These are phyloP conservation scores for Itoplectis maculator DNA, from an alignment of 2,888 invertebrate species.

Conservation along the genomic window DNA sequence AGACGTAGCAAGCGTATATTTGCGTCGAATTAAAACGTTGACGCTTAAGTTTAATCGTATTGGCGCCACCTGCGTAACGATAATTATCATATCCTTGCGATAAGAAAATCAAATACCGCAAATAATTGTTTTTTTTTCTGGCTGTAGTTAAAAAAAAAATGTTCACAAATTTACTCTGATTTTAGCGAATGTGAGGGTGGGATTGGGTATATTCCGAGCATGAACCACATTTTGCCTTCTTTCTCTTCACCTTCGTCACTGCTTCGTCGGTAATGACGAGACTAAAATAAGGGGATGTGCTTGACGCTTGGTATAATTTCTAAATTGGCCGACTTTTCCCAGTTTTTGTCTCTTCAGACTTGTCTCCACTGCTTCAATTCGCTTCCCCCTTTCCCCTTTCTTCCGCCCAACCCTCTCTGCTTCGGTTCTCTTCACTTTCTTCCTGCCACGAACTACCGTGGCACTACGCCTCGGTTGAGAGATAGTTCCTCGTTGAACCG, in stretches of 20 bases:
- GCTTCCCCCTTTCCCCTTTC: not conserved
- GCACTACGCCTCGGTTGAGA: conserved; percentile 25
- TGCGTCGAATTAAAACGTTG: not conserved
- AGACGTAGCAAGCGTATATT: not conserved
- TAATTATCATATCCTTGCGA: not conserved
- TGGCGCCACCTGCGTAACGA: not conserved
- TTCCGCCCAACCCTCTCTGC: not conserved
- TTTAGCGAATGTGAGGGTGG: too few species aligned
- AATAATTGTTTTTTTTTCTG: too few species aligned
- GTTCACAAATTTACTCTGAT: not conserved
- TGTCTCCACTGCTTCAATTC: not conserved
- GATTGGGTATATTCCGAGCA: too few species aligned
- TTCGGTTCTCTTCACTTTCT: conserved; percentile 40
- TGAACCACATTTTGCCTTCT: not conserved
- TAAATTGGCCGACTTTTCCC: conserved; percentile 39
- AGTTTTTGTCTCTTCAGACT: conserved; percentile 26
- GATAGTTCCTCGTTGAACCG: conserved; percentile 61
- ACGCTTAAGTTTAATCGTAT: not conserved
- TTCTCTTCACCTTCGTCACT: not conserved
- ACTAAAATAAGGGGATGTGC: conserved; percentile 15
- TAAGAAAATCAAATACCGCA: too few species aligned
- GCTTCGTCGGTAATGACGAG: not conserved
- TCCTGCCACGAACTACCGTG: conserved; percentile 48
- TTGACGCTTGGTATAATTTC: conserved; percentile 41
- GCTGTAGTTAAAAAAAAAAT: not conserved